Evolutionary conservation across 2,888 invertebrate species (phyloP).

Genomic region (Chelonus formosanus): DNA sequence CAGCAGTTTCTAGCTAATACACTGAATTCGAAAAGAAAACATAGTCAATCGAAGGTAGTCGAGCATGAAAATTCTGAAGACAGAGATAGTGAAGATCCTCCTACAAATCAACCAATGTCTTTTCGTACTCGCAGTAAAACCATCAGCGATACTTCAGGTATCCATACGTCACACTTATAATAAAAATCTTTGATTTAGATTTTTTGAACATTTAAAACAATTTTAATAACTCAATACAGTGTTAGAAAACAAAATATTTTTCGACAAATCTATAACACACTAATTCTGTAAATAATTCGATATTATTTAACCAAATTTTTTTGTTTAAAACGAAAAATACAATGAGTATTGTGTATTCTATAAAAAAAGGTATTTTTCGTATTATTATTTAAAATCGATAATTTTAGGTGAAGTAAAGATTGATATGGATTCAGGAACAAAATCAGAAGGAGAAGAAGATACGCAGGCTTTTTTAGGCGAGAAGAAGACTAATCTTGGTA

Average conservation of each 20-base stretch:
- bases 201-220: not conserved
- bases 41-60: conserved; percentile 67
- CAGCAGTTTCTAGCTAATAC: conserved; percentile 75
- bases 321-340: no score
- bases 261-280: no score
- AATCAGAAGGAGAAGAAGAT: conserved; percentile 88
- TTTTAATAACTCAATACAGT: not conserved
- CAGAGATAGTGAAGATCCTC: conserved; percentile 75
- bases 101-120: conserved; percentile 54
- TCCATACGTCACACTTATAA: conserved; percentile 9
- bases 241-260: no score
- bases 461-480: conserved; percentile 72
- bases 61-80: conserved; percentile 84
- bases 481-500: conserved; percentile 76
- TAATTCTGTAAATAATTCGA: no score
- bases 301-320: no score
- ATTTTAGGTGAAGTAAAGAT: conserved; percentile 60
- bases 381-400: conserved; percentile 22
- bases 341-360: no score
- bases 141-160: conserved; percentile 85
- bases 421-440: conserved; percentile 76
- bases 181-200: conserved; percentile 6
- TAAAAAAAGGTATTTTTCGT: conserved; percentile 18
- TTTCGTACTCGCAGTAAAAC: conserved; percentile 91
- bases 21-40: conserved; percentile 56